Conservation (phyloP, 2,797 vertebrate genomes). For the Rhadinocentrus ornatus region DNA sequence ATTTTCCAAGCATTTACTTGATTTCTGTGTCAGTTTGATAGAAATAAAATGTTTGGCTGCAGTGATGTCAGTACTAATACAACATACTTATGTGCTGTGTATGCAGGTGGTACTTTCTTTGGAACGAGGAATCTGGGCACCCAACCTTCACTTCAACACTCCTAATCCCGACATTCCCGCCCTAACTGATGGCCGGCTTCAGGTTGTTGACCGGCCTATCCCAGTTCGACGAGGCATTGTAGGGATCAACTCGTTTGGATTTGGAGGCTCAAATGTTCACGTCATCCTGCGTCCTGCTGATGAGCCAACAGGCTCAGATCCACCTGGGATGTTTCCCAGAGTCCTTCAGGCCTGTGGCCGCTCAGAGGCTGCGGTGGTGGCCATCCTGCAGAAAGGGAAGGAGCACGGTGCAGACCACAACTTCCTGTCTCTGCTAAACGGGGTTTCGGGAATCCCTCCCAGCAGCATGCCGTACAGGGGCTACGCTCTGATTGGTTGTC, state of each 20-base stretch:
- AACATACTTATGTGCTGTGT: neutral
- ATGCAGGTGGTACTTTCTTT: constrained; percentile 91
- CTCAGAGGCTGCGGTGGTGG: constrained; percentile 85
- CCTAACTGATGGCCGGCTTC: constrained; percentile 85
- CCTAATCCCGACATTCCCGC: constrained; percentile 92
- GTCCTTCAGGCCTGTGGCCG: constrained; percentile 90
- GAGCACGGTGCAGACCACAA: constrained; percentile 71
- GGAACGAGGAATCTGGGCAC: constrained; percentile 92
- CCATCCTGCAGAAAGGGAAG: constrained; percentile 83
- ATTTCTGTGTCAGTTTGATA: too few relatives aligned
- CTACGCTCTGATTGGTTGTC: constrained; percentile 84
- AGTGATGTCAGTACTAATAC: too few relatives aligned
- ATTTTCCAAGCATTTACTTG: too few relatives aligned
- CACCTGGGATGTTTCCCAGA: constrained; percentile 63
- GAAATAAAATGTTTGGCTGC: too few relatives aligned
- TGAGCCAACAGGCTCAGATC: neutral
- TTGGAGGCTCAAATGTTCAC: constrained; percentile 96
- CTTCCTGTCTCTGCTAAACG: constrained; percentile 88
- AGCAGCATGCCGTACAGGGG: constrained; percentile 91
- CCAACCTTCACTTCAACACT: constrained; percentile 91
- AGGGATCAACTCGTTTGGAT: constrained; percentile 95
- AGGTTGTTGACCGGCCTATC: constrained; percentile 86
- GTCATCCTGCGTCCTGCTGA: constrained; percentile 88
- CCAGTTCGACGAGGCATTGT: constrained; percentile 88
- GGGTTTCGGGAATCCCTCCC: constrained; percentile 80